Evolutionary conservation across 2,113 vertebrate species (phyloP).

Genomic region (Porphyrio hochstetteri): DNA sequence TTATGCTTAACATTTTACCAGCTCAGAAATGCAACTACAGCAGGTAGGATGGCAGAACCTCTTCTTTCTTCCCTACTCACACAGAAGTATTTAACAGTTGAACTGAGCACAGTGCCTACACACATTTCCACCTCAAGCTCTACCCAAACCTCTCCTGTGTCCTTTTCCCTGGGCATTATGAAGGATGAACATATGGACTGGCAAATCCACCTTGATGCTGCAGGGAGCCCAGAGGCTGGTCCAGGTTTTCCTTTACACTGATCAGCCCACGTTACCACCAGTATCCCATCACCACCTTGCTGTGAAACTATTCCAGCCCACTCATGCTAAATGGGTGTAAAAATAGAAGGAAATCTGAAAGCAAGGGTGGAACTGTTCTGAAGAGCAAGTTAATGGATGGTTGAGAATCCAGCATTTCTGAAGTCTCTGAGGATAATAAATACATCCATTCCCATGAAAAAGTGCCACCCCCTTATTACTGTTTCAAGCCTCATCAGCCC

Average conservation of each 20-base stretch:
- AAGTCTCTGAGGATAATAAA: slow-evolving; percentile 20
- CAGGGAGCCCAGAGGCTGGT: not conserved
- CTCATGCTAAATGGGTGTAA: slow-evolving; percentile 10
- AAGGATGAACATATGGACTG: not conserved
- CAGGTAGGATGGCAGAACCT: not conserved
- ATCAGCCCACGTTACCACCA: not conserved
- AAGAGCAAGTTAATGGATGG: slow-evolving; percentile 23
- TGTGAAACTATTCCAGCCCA: not conserved
- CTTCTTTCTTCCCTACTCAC: not conserved
- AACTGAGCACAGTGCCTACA: not conserved
- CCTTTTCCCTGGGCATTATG: fast-evolving
- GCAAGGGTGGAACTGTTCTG: slow-evolving; percentile 13
- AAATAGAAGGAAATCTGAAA: slow-evolving; percentile 34
- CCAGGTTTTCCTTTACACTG: not conserved
- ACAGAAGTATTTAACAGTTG: not conserved
- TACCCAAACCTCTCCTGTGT: fast-evolving
- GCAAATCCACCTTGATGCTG: not conserved
- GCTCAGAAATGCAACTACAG: not conserved
- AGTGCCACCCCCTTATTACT: slow-evolving; percentile 36
- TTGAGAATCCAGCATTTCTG: slow-evolving; percentile 17
- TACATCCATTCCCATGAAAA: not conserved
- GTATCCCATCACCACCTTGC: not conserved
- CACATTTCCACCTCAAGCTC: fast-evolving
- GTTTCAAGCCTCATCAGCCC: slow-evolving; percentile 47
- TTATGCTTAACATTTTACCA: not conserved